Percentiles rank a stretch among this genome's conserved stretches.
Conservation (phyloP, 2,888 invertebrate genomes). For the Drosophila koepferae region DNA sequence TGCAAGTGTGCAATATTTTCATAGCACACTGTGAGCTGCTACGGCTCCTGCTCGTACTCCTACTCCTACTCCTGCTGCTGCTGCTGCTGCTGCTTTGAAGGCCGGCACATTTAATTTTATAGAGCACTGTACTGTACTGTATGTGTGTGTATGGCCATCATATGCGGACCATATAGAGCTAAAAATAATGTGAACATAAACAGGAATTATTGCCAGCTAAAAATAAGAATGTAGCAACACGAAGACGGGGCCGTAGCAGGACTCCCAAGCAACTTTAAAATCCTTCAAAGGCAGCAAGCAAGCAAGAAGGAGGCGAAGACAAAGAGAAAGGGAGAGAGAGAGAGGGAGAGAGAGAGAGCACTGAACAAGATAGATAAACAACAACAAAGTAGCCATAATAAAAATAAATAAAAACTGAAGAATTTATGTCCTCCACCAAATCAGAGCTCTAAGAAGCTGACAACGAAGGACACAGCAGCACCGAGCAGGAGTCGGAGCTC, state of each 20-base stretch:
- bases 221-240: constrained; percentile 52
- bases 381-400: constrained; percentile 70
- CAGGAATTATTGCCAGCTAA: constrained; percentile 72
- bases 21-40: constrained; percentile 21
- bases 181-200: constrained; percentile 76
- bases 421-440: constrained; percentile 59
- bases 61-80: background rate
- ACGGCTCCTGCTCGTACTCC: background rate
- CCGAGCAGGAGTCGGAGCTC: background rate
- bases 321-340: background rate
- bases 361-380: constrained; percentile 38
- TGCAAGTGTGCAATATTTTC: constrained; percentile 49
- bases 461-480: constrained; percentile 25
- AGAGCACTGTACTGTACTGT: constrained; percentile 49
- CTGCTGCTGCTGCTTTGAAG: constrained; percentile 28
- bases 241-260: constrained; percentile 20
- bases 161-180: constrained; percentile 43
- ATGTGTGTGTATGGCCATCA: constrained; percentile 22
- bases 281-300: constrained; percentile 13
- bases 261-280: constrained; percentile 42
- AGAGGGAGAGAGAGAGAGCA: background rate
- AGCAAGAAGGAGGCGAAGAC: background rate
- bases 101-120: constrained; percentile 57
- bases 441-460: constrained; percentile 34
- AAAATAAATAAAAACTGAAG: constrained; percentile 72